Base-by-base conservation (phyloP, 2,113 vertebrate species). In the Gila orcuttii region DNA sequence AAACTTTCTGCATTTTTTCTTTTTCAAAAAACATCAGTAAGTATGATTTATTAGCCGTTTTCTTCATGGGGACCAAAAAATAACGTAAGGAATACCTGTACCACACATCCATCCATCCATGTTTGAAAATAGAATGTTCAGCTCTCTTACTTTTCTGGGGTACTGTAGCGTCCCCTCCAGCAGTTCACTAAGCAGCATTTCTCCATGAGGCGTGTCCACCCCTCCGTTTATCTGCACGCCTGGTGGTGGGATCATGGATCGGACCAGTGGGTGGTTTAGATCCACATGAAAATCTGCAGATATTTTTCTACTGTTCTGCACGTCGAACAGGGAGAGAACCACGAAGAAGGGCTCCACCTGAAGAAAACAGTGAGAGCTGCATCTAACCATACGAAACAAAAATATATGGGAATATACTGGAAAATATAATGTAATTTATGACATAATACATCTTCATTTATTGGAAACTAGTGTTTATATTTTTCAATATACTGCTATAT, bases 341-440 rank as follows among this genome's bases (percentile, higher is more conserved):
- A 99, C 95, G 82, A 97, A 99, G 91, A 99, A 99, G 47, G 98
- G 98, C 88, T 99, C 98, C 66, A 99, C 97, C 98, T 99, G 89
- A 55, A 66, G 13, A 69, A 47, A 36, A 82, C 31, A 84, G 23
- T 6, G 13, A 45, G 77, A 73, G 60, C 31, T 33, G 39, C 11
- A 50, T 62, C 17, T 36, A 23, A 7, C 19, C 7, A 8, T 57
- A 57, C 6, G 6, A 57, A 57, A 23, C 7, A 9, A 57, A 57
- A 23, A 8, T 23, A 23, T 57, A 23, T 57, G 55, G 55, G 55
- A 57, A 57, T 57, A 23, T 23, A 57, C 19, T 8, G 55, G 19
- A 57, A 57, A 57, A 57, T 21, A 57, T 57, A 19, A 57, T 57
- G 19, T 57, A 12, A 57, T 57, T 6, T 19, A 19, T 55, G 15